Evolutionary conservation across 2,113 vertebrate genomes (phyloP), one percentile per base, ranked within the genome.

Genomic region (Toxostoma redivivum): DNA sequence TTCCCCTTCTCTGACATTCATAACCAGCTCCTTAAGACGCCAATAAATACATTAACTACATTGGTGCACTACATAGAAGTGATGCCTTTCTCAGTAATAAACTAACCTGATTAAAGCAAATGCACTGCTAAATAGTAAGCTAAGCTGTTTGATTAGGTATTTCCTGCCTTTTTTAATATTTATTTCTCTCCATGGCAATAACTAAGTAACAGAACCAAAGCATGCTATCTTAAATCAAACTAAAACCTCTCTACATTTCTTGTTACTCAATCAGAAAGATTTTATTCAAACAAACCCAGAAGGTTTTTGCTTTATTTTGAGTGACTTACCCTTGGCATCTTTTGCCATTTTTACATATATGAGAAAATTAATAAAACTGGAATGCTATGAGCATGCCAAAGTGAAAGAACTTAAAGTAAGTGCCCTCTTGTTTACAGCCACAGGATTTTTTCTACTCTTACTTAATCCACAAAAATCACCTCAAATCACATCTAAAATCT

Each of bases 1-100:
- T 20, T 51, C 12, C 11, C 33, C 4, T 60, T 37, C 11, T 23
- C 44, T 24, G 48, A 54, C 0, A 0, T 53, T 50, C 20, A 56
- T n/a, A 51, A 51, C 9, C 37, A 87, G 21, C 38, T 67, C 50
- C 50, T 78, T 51, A 61, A 17, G 27, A 17, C 38, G 7, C 17
- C 38, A 56, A 54, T 77, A 85, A 37, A 81, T 10, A 64, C 7
- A 31, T 11, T 66, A 14, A 17, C 38, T 54, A 5, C 42, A 51
- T 25, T 51, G 71, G 85, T 27, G 37, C 11, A 62, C 21, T 58
- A 25, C 18, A 38, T 10, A 44, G 14, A 35, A 86, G 24, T 5
- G 1, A 42, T 47, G n/a, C 4, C 18, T 89, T 83, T 54, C 62
- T 72, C 73, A 81, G 19, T 28, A 81, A 84, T 11, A 85, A 66